phyloP scores from a whole-genome alignment of 2,797 vertebrate genomes.

The Chloroceryle amazona region DNA sequence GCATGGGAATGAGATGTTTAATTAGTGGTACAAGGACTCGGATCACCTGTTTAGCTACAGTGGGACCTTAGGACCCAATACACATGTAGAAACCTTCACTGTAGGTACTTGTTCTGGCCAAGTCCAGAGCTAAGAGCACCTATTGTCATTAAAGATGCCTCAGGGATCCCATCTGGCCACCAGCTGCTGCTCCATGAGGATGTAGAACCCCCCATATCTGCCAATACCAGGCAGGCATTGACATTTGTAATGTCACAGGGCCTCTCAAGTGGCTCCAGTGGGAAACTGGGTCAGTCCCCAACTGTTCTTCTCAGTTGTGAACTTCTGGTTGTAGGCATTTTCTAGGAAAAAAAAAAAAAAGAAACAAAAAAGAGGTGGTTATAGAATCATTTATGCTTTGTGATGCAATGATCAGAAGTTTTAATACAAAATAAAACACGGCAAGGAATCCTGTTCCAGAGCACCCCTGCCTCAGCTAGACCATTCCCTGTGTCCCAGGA shows the following conservation, averaged over 20 bases:
- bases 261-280: background rate
- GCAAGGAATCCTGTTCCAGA: background rate
- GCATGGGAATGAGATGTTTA: background rate
- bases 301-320: background rate
- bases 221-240: background rate
- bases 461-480: no score
- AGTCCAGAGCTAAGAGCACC: background rate
- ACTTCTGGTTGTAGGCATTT: background rate
- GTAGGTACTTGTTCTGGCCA: background rate
- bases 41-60: background rate
- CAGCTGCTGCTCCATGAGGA: background rate
- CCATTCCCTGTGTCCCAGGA: background rate
- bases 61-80: background rate
- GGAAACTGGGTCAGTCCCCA: background rate
- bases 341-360: background rate
- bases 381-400: background rate
- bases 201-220: background rate
- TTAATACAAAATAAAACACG: background rate
- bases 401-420: background rate
- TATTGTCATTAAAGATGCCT: no score
- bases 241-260: background rate
- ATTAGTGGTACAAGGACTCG: background rate
- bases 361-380: background rate
- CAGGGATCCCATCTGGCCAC: background rate
- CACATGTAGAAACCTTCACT: background rate